phyloP scores from a whole-genome alignment of 2,113 vertebrate species.

The Egretta garzetta region DNA sequence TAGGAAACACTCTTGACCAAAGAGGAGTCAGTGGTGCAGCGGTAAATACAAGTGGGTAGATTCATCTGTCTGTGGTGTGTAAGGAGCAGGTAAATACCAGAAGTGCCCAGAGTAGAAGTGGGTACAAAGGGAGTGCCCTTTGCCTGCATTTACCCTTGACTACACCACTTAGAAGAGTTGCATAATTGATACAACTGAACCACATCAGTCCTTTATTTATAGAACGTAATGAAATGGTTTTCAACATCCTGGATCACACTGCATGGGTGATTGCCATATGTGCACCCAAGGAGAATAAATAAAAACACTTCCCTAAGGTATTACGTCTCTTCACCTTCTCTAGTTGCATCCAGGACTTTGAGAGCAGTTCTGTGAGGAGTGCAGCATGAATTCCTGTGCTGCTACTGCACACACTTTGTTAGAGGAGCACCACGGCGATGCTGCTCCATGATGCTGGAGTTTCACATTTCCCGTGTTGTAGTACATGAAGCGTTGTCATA shows the following conservation, averaged over 20 bases:
- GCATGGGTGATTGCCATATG: slow-evolving; percentile 30
- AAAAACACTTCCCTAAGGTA: slow-evolving; percentile 44
- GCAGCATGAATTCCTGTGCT: not conserved
- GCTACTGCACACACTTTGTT: not conserved
- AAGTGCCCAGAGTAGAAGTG: not conserved
- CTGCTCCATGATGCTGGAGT: rapidly evolving
- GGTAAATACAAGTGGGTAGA: slow-evolving; percentile 20
- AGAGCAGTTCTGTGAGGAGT: not conserved
- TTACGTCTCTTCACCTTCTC: not conserved
- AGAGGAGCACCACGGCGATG: not conserved
- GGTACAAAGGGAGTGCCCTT: slow-evolving; percentile 56
- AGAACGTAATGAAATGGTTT: slow-evolving; percentile 68
- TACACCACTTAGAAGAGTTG: slow-evolving; percentile 51
- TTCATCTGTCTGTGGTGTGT: slow-evolving; percentile 20
- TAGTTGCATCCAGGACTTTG: not conserved
- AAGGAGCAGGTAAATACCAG: slow-evolving; percentile 19
- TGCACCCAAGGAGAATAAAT: slow-evolving; percentile 31
- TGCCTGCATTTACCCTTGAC: slow-evolving; percentile 28
- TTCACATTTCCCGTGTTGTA: rapidly evolving
- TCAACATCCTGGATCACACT: slow-evolving; percentile 28
- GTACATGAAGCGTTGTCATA: rapidly evolving
- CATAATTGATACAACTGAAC: slow-evolving; percentile 68
- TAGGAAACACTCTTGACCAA: slow-evolving; percentile 37
- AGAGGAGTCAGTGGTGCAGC: not conserved
- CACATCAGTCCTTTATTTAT: slow-evolving; percentile 64